Evolutionary conservation across 1,140 invertebrate genomes (phyloP), one percentile per base, ranked within the genome.

Genomic region (Lucilia cuprina): DNA sequence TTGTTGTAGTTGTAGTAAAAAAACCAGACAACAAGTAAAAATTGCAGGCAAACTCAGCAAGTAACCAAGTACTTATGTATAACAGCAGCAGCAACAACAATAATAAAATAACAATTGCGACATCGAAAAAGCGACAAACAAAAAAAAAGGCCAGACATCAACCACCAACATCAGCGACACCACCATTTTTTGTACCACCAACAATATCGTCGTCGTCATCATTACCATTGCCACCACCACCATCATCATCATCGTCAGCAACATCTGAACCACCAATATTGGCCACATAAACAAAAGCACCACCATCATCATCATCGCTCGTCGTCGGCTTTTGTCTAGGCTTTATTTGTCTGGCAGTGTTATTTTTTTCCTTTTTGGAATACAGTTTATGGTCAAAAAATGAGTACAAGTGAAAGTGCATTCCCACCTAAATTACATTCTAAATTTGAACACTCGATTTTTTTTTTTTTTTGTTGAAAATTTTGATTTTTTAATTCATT

Each of bases 111-210:
- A 47, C 50, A 35, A 55, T 30, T 74, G 17, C 65, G 35, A 74
- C 65, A 84, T 13, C 74, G 9, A 78, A 25, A 74, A 78, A 49
- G n/a, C 41, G n/a, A 75, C 47, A 75, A 75, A 55, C 10, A 5
- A 84, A 84, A 83, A 55, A 74, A 74, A 77, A 80, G 74, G 74
- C 83, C 85, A 84, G 78, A 85, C 84, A 80, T 83, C 74, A 77
- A 77, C 74, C 74, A 77, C 74, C 74, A 77, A 5, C 77, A 50
- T 8, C 75, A n/a, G 4, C 34, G 19, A 80, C 74, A 34, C n/a
- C 25, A 34, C 17, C 17, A 55, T 82, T 47, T 2, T 25, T 47
- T 13, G 21, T 25, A 82, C 25, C 80, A 47, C 35, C 77, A 50
- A 34, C 17, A 9, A 12, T 35, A 2, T 50, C 35, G 35, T 80